Percentiles rank a stretch among this genome's conserved stretches.
These are phyloP conservation scores for Blastobasis adustella DNA, from an alignment of 2,888 invertebrate genomes.

Conservation along the genomic window DNA sequence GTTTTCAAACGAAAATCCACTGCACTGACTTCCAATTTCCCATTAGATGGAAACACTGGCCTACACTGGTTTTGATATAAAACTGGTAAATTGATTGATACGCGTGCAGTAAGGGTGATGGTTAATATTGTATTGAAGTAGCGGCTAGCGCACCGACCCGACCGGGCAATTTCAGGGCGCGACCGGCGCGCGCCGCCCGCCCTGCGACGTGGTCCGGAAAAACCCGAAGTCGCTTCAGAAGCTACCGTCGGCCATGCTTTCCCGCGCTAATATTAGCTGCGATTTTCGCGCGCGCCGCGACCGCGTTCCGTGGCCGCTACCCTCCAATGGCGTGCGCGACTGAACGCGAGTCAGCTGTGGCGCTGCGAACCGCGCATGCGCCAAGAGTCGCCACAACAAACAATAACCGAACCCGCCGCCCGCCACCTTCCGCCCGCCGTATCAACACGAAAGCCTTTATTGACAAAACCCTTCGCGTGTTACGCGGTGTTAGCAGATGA, in stretches of 20 bases:
- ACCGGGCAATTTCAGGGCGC: conserved; percentile 17
- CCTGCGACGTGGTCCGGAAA: conserved; percentile 46
- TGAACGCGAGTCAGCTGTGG: conserved; percentile 17
- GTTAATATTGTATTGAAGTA: conserved; percentile 29
- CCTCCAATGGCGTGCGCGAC: conserved; percentile 32
- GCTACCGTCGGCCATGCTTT: conserved; percentile 17
- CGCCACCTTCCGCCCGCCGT: no score
- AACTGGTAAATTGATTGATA: no score
- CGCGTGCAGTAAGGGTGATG: conserved; percentile 29
- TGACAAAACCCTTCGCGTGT: conserved; percentile 32
- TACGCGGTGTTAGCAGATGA: no score
- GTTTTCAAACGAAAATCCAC: no score
- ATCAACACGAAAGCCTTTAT: conserved; percentile 20
- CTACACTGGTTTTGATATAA: no score
- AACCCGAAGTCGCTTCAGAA: conserved; percentile 27
- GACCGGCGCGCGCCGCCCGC: conserved; percentile 66
- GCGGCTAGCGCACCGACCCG: conserved; percentile 17
- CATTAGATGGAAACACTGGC: not conserved
- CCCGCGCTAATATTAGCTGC: conserved; percentile 48
- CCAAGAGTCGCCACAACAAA: conserved; percentile 35
- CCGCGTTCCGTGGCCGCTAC: conserved; percentile 22
- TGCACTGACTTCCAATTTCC: no score
- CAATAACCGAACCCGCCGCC: conserved; percentile 19
- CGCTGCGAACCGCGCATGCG: conserved; percentile 43
- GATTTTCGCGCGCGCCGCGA: conserved; percentile 39